Conservation (phyloP, 2,888 invertebrate species). For the Zaprionus lineosus region DNA sequence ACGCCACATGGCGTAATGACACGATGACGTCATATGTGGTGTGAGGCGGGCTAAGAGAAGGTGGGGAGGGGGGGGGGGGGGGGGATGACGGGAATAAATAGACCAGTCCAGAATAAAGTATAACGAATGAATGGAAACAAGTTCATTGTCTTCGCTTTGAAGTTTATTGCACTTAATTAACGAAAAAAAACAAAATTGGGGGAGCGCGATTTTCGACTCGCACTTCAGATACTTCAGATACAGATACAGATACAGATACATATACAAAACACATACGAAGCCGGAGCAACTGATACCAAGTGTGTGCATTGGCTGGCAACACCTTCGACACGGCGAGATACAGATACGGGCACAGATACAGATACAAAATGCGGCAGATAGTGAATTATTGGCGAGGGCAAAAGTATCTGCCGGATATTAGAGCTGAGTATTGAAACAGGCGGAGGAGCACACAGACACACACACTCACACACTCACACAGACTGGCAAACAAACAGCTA, state of each 20-base stretch:
- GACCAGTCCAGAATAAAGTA: too few relatives aligned
- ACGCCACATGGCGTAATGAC: conserved; percentile 7
- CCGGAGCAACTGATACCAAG: too few relatives aligned
- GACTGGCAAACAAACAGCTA: conserved; percentile 11
- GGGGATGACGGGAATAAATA: too few relatives aligned
- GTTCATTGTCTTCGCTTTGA: conserved; percentile 58
- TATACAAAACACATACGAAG: conserved; percentile 22
- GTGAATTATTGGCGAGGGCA: conserved; percentile 62
- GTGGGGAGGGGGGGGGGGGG: too few relatives aligned
- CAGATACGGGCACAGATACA: conserved; percentile 15
- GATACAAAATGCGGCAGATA: conserved; percentile 51
- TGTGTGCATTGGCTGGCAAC: conserved; percentile 47
- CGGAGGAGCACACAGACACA: too few relatives aligned
- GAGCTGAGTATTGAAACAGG: conserved; percentile 28
- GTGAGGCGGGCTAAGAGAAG: too few relatives aligned
- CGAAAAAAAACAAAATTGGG: conserved; percentile 22
- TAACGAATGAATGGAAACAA: too few relatives aligned
- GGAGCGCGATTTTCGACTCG: conserved; percentile 3
- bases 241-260: conserved; percentile 2
- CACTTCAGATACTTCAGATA: conserved; percentile 6
- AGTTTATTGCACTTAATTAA: conserved; percentile 75
- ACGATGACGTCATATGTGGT: conserved; percentile 40
- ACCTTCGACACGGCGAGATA: conserved; percentile 40
- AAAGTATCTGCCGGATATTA: conserved; percentile 71
- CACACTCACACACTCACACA: neutral